Percentiles rank a stretch among this genome's conserved stretches.
phyloP scores from a whole-genome alignment of 1,140 invertebrate species.

The Drosophila paulistorum region DNA sequence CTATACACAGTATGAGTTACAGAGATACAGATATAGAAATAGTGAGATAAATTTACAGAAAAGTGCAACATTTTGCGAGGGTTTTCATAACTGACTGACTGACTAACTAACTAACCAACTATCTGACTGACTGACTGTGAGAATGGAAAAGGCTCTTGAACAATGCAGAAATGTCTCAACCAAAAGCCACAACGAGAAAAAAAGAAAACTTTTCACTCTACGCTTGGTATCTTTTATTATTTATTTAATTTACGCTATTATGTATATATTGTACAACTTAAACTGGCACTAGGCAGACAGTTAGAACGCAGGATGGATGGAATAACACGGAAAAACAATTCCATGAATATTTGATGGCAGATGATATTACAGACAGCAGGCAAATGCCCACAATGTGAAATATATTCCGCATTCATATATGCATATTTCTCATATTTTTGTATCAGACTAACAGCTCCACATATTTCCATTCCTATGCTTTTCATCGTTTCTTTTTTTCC shows the following conservation, averaged over 20 bases:
- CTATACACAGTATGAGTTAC: background rate
- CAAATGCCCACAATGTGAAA: background rate
- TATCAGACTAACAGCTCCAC: background rate
- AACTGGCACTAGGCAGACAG: background rate
- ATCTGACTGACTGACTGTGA: background rate
- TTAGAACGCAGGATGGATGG: background rate
- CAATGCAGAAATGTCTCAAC: conserved; percentile 11
- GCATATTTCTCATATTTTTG: conserved; percentile 11
- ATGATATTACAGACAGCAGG: background rate
- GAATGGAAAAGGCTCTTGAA: conserved; percentile 37
- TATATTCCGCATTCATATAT: conserved; percentile 10
- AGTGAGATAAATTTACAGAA: conserved; percentile 35
- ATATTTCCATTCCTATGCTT: background rate
- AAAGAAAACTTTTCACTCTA: conserved; percentile 33
- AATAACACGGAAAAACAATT: conserved; percentile 8
- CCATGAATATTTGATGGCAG: background rate
- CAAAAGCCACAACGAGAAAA: conserved; percentile 16
- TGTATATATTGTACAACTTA: conserved; percentile 33
- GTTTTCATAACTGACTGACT: conserved; percentile 25
- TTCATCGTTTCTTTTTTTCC: background rate
- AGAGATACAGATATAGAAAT: conserved; percentile 10
- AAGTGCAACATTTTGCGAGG: background rate
- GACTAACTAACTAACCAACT: conserved; percentile 29
- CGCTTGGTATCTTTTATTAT: conserved; percentile 32
- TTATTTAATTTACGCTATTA: conserved; percentile 53